phyloP scores from a whole-genome alignment of 2,797 vertebrate species.

The Mormyrus hasselquistii region DNA sequence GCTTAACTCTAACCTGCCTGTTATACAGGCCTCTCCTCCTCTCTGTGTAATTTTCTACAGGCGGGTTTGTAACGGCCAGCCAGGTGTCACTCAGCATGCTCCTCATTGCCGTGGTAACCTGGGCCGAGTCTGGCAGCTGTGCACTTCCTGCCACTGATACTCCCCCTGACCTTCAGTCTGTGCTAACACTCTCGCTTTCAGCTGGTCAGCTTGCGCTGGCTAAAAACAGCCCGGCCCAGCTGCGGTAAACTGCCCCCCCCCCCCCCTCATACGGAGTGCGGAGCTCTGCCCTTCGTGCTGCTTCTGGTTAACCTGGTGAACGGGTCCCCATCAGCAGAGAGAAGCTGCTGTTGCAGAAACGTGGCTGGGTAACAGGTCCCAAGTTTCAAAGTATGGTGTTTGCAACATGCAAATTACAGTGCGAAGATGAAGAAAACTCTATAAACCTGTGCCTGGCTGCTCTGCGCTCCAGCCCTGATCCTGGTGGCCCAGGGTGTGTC shows the following conservation, averaged over 20 bases:
- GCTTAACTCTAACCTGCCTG: not conserved
- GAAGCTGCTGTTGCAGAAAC: not conserved
- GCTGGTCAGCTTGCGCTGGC: not conserved
- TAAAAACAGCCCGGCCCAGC: slow-evolving; percentile 12
- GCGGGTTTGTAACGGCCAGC: slow-evolving; percentile 50
- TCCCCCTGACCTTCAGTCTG: slow-evolving; percentile 74
- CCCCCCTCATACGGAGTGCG: not conserved
- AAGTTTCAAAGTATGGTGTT: not conserved
- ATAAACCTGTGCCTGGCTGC: not conserved
- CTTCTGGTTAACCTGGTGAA: not conserved
- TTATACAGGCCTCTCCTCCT: not conserved
- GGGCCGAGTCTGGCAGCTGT: slow-evolving; percentile 62
- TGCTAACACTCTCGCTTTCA: not conserved
- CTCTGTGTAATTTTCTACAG: not conserved
- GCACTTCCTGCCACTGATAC: slow-evolving; percentile 82
- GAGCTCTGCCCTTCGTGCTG: not conserved
- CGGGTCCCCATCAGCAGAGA: not conserved
- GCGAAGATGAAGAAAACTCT: not conserved
- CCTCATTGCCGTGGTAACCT: slow-evolving; percentile 69
- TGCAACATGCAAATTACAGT: not conserved
- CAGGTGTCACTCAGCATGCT: slow-evolving; percentile 69
- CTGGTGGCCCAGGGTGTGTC: not conserved
- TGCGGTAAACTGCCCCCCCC: not conserved
- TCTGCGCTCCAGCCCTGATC: not conserved
- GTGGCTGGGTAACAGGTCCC: not conserved